Evolutionary conservation across 1,140 invertebrate species (phyloP).

Genomic region (Bombyx mandarina): DNA sequence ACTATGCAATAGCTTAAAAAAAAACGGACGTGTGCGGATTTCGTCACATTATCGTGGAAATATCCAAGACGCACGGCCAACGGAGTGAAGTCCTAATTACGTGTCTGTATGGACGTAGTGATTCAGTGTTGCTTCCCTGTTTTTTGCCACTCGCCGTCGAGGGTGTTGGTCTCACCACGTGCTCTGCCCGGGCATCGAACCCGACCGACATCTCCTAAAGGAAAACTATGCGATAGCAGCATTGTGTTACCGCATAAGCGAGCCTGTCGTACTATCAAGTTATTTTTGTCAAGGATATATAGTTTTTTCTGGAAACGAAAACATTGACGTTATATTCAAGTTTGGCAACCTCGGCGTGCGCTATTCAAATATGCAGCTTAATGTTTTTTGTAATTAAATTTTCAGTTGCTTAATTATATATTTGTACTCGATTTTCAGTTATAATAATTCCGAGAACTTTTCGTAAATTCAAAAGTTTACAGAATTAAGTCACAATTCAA

Average conservation of each 20-base stretch:
- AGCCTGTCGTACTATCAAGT: conserved; percentile 3
- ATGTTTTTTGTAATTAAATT: no score
- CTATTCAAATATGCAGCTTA: no score
- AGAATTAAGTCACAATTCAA: no score
- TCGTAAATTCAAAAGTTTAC: no score
- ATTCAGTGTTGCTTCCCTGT: conserved; percentile 30
- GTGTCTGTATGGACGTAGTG: conserved; percentile 8
- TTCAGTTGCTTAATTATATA: no score
- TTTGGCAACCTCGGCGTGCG: no score
- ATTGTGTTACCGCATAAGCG: conserved; percentile 13
- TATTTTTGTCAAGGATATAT: background rate
- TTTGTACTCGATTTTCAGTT: no score
- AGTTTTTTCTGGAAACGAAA: background rate
- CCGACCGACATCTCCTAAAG: conserved; percentile 36
- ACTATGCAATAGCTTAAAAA: no score
- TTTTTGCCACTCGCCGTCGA: conserved; percentile 31
- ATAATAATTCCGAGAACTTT: no score
- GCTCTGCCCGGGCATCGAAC: conserved; percentile 42
- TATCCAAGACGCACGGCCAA: background rate
- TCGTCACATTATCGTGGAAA: no score
- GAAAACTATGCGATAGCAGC: conserved; percentile 30
- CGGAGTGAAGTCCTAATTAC: background rate
- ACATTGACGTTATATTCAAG: background rate
- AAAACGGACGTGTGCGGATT: no score
- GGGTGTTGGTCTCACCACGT: conserved; percentile 48